phyloP scores from a whole-genome alignment of 2,113 vertebrate genomes.

The Taxidea taxus region DNA sequence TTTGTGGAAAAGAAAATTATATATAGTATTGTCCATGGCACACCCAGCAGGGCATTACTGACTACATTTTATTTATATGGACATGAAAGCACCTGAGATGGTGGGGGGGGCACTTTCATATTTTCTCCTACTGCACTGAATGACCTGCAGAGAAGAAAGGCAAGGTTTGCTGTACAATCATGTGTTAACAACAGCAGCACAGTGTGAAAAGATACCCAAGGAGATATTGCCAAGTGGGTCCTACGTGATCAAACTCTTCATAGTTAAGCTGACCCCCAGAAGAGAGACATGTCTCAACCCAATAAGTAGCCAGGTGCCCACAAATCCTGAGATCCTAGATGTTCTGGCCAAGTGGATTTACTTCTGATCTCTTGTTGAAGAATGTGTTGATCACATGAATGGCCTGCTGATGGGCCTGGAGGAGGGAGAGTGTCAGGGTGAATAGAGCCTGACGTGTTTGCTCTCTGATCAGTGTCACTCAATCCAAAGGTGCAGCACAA shows the following conservation, averaged over 20 bases:
- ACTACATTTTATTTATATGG: background rate
- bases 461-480: conserved; percentile 61
- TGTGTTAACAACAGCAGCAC: background rate
- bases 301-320: background rate
- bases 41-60: background rate
- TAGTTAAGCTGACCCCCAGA: background rate
- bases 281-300: background rate
- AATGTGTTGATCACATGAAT: background rate
- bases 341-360: background rate
- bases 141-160: background rate
- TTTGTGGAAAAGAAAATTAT: background rate
- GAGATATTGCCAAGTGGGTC: background rate
- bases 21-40: background rate
- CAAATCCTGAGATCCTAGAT: background rate
- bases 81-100: background rate
- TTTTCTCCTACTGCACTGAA: background rate
- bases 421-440: background rate
- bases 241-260: background rate
- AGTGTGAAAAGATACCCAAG: background rate
- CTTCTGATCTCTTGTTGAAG: background rate
- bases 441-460: conserved; percentile 44
- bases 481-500: conserved; percentile 1
- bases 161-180: background rate
- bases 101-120: background rate
- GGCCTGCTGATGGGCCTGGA: background rate